Base-by-base conservation (phyloP, 1,140 invertebrate species). In the Eumeta japonica region DNA sequence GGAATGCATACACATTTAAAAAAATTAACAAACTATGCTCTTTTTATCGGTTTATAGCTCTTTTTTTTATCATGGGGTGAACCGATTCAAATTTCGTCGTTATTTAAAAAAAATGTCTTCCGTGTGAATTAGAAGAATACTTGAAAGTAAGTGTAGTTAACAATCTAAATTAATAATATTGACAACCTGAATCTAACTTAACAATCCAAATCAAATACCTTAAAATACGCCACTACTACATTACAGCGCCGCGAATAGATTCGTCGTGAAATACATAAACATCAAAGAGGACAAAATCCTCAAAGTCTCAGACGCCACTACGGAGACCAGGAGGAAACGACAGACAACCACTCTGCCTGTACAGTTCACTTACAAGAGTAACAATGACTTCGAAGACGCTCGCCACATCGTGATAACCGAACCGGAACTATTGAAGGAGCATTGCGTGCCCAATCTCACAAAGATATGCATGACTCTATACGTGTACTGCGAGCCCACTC, bases 381-480 rank as follows among this genome's bases (percentile, higher is more conserved):
- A 38, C 20, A 39, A 20, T 10, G 46, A 48, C 7, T 48, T 48
- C 15, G 20, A 58, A 24, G 33, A 44, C 11, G 30, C 45, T 1
- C 49, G 43, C 36, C 39, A 62, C 37, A 34, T 61, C 15, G 34
- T 58, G 7, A 61, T 71, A 27, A 48, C 50, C 35, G 50, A 64
- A 10, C 58, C 60, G 14, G 45, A 64, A 58, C 39, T 70, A 15
- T 36, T 71, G 16, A 62, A 60, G 50, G 65, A 67, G 41, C 41
- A 61, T 18, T 74, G 70, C 47, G 46, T 71, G 17, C 66, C 65
- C 9, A 71, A 71, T 51, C 39, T 71, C 16, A 70, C 63, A 32
- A 71, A 62, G 56, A 67, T 61, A 10, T 74, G 70, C 37, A 61
- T 60, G 54, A 53, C 65, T 12, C 43, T 74, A 9, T 74, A 68